These are phyloP conservation scores for Microhierax caerulescens DNA, from an alignment of 2,797 vertebrate species.

Conservation along the genomic window DNA sequence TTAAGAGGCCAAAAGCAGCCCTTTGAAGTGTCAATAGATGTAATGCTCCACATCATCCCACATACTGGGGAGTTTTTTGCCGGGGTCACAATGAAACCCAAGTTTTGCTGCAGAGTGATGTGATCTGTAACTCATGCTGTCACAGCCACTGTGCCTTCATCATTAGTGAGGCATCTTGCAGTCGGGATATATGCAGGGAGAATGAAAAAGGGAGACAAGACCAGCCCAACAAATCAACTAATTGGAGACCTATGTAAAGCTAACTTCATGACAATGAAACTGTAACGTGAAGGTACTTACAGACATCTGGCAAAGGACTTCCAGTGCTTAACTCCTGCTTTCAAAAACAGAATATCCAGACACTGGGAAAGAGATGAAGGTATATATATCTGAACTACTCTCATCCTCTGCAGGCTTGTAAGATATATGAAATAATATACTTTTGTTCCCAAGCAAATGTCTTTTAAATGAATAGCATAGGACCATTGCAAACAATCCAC, in stretches of 20 bases:
- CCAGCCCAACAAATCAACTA: not conserved
- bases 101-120: not conserved
- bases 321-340: constrained; percentile 22
- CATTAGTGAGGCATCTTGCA: not conserved
- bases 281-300: not conserved
- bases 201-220: not conserved
- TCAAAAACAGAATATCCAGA: constrained; percentile 26
- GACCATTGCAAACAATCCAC: not conserved
- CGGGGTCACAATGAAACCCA: not conserved
- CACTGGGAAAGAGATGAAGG: constrained; percentile 28
- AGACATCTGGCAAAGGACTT: constrained; percentile 22
- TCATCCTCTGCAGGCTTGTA: constrained; percentile 35
- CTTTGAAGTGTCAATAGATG: not conserved
- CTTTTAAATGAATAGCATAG: constrained; percentile 5
- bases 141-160: not conserved
- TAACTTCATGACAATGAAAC: not conserved
- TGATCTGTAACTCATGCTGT: not conserved
- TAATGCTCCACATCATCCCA: not conserved
- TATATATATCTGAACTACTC: not conserved
- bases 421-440: constrained; percentile 22
- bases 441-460: constrained; percentile 10
- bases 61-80: not conserved
- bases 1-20: constrained; percentile 16
- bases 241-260: not conserved
- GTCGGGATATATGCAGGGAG: not conserved